Percentiles rank a stretch among this genome's conserved stretches.
Conservation (phyloP, 2,797 vertebrate genomes). For the Anabas testudineus region DNA sequence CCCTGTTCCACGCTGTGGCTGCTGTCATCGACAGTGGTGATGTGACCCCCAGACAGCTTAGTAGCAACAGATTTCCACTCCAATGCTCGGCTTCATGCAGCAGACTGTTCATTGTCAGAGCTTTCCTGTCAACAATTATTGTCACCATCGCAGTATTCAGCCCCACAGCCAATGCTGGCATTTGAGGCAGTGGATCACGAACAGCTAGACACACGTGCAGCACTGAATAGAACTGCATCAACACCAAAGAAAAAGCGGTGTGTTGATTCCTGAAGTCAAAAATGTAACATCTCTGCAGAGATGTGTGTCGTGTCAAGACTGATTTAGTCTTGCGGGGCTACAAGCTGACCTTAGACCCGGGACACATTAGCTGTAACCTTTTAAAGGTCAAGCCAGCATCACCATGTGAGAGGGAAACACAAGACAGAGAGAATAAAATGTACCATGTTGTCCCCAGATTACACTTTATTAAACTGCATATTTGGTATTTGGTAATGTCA, state of each 20-base stretch:
- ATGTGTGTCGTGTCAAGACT: background rate
- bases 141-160: constrained; percentile 60
- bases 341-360: constrained; percentile 14
- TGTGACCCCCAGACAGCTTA: constrained; percentile 52
- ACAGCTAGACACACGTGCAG: constrained; percentile 36
- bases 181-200: constrained; percentile 52
- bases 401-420: constrained; percentile 10
- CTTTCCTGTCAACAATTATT: constrained; percentile 69
- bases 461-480: background rate
- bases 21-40: constrained; percentile 35
- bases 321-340: constrained; percentile 25
- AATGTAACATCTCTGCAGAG: constrained; percentile 6
- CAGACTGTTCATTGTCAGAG: constrained; percentile 71
- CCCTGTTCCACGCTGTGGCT: constrained; percentile 37
- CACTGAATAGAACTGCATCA: constrained; percentile 25
- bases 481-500: background rate
- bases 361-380: constrained; percentile 1
- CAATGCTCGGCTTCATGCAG: constrained; percentile 40
- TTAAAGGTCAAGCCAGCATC: constrained; percentile 30
- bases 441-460: background rate
- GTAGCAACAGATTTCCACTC: constrained; percentile 63
- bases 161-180: constrained; percentile 51
- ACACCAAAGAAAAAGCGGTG: constrained; percentile 9
- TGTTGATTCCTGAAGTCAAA: constrained; percentile 26
- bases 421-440: background rate